Percentiles rank a stretch among this genome's conserved stretches.
Conservation (phyloP, 2,113 vertebrate genomes). For the Bettongia penicillata region DNA sequence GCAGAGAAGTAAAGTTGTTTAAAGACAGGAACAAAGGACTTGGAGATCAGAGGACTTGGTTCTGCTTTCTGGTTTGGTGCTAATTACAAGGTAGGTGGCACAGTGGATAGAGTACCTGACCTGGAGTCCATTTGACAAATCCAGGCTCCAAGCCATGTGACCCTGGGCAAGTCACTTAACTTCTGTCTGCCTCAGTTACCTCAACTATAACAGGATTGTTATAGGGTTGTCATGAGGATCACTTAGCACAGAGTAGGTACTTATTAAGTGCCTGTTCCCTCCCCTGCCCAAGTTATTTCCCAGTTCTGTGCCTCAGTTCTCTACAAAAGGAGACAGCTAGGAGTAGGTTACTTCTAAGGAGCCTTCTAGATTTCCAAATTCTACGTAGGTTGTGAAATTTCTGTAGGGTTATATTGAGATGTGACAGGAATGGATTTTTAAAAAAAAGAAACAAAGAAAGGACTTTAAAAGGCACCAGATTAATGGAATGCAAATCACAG, state of each 20-base stretch:
- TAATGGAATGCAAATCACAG: constrained; percentile 74
- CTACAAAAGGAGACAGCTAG: constrained; percentile 33
- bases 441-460: constrained; percentile 31
- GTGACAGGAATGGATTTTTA: constrained; percentile 56
- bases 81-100: neutral
- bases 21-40: neutral
- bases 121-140: neutral
- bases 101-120: neutral
- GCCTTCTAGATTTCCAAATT: constrained; percentile 43
- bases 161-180: neutral
- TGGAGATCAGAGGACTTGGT: neutral
- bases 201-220: neutral
- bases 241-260: neutral
- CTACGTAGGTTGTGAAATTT: constrained; percentile 55
- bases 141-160: neutral
- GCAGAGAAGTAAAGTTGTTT: neutral
- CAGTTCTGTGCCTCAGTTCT: neutral
- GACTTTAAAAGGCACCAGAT: constrained; percentile 61
- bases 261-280: neutral
- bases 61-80: neutral
- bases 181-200: neutral
- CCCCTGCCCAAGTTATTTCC: neutral
- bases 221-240: neutral
- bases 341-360: constrained; percentile 27
- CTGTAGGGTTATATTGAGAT: constrained; percentile 51